phyloP scores from a whole-genome alignment of 2,113 vertebrate species.

The Elephas maximus region DNA sequence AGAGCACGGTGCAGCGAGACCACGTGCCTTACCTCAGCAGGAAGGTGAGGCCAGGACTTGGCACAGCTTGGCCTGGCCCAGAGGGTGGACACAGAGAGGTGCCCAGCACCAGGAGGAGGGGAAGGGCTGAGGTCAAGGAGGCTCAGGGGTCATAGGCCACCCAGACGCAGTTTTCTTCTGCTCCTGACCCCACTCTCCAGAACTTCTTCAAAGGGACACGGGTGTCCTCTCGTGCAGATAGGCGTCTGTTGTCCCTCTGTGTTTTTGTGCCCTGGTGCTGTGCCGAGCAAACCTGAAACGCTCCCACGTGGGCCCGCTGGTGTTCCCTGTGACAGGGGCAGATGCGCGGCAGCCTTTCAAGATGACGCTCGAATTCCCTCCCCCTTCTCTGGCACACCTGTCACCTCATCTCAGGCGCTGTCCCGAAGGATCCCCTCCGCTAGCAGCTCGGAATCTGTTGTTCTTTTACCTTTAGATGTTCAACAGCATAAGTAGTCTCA shows the following conservation, averaged over 20 bases:
- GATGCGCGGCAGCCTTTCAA: neutral
- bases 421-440: constrained; percentile 79
- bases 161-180: neutral
- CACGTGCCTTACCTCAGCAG: neutral
- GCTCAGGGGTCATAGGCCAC: no score
- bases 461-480: constrained; percentile 97
- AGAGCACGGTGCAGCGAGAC: no score
- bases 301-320: neutral
- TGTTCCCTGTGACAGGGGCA: neutral
- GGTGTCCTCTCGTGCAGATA: neutral
- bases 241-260: no score
- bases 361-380: neutral
- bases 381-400: neutral
- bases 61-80: neutral
- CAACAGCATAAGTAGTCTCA: constrained; percentile 98
- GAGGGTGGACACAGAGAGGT: no score
- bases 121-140: no score
- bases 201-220: neutral
- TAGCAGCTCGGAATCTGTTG: constrained; percentile 90
- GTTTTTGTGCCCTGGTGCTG: neutral
- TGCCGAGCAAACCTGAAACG: neutral
- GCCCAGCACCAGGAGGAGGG: no score
- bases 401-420: neutral
- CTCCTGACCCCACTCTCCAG: neutral
- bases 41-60: neutral